Evolutionary conservation across 2,888 invertebrate genomes (phyloP), one percentile per base, ranked within the genome.

Genomic region (Lampropteryx suffumata): DNA sequence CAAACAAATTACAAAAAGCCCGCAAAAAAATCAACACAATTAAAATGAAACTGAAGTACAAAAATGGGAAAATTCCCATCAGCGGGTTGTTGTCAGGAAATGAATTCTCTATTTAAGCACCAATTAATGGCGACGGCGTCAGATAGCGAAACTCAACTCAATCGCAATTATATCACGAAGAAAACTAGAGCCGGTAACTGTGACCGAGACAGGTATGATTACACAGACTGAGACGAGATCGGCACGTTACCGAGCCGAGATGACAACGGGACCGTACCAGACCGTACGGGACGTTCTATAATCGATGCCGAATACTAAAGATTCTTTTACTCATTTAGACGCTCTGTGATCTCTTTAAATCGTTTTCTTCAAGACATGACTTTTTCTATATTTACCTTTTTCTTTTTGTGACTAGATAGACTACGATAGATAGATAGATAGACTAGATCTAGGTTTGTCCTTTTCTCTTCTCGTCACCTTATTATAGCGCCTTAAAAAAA

Each of bases 111-210:
- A 69, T 79, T 79, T 79, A 81, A 80, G 79, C 82, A 78, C 77
- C 85, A 85, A 85, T 85, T 84, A 80, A 73, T 71, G 71, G 55
- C 51, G 49, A 46, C 54, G 44, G 73, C 76, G 79, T 80, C 82
- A 75, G 82, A 79, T 79, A 79, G 76, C 76, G 71, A 70, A 75
- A 78, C 76, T 81, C 80, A 73, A 81, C 77, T 81, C 83, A 77
- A 82, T 84, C 76, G 82, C 80, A 82, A 87, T 85, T 85, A 85
- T 80, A 82, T 74, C 8, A 72, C 77, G 81, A 65, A 67, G 82
- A 82, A 83, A 83, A 84, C 76, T 83, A 75, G 73, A 73, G 72
- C 70, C 71, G 72, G 74, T 82, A 81, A 84, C 82, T 82, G 82
- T 82, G 73, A 75, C 64, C 67, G 57, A 59, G 34, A 39, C 42